Evolutionary conservation across 2,888 invertebrate genomes (phyloP).

Genomic region (Leptinotarsa rubiginosa): DNA sequence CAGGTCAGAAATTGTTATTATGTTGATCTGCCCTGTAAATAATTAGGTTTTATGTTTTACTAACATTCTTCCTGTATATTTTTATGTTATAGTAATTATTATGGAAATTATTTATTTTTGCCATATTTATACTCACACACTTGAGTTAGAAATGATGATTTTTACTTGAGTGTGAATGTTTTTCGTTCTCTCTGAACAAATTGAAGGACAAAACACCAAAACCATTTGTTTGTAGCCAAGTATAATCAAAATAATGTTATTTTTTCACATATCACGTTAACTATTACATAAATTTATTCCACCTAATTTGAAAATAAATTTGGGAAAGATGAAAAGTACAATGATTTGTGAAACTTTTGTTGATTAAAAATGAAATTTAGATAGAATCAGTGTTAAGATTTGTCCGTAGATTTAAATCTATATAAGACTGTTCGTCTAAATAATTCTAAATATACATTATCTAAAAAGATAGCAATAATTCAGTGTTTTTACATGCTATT

Average conservation of each 20-base stretch:
- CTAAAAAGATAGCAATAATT: conserved; percentile 63
- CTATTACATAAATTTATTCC: conserved; percentile 46
- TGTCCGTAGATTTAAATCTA: conserved; percentile 58
- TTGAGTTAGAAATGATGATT: conserved; percentile 28
- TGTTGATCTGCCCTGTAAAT: conserved; percentile 32
- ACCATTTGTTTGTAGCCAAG: conserved; percentile 46
- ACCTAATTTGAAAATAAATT: conserved; percentile 35
- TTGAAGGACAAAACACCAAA: conserved; percentile 49
- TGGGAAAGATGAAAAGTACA: conserved; percentile 41
- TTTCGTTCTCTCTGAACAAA: conserved; percentile 32
- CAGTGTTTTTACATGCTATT: conserved; percentile 54
- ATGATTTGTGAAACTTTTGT: conserved; percentile 39
- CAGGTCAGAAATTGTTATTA: conserved; percentile 21
- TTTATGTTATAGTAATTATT: conserved; percentile 34
- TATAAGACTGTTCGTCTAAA: conserved; percentile 59
- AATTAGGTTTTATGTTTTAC: conserved; percentile 39
- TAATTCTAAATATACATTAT: conserved; percentile 57
- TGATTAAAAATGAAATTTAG: conserved; percentile 48
- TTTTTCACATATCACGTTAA: conserved; percentile 57
- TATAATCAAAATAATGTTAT: conserved; percentile 50
- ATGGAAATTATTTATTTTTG: conserved; percentile 44
- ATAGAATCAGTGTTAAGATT: conserved; percentile 56
- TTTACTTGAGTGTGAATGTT: conserved; percentile 20
- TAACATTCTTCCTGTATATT: conserved; percentile 39
- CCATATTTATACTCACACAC: conserved; percentile 41